Percentiles rank a stretch among this genome's conserved stretches.
Evolutionary conservation across 2,113 vertebrate species (phyloP).

Genomic region (Tangachromis dhanisi): DNA sequence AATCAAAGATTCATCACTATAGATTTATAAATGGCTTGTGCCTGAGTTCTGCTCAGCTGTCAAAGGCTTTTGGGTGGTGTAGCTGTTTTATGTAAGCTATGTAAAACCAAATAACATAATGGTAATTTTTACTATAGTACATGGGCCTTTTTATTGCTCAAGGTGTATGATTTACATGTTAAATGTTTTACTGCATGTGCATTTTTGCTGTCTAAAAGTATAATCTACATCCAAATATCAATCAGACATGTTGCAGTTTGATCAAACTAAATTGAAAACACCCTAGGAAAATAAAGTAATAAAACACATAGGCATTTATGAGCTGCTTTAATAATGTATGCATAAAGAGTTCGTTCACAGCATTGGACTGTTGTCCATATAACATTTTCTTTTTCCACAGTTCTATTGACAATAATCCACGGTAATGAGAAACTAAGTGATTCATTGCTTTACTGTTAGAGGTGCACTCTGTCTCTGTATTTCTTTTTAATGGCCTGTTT

Average conservation of each 20-base stretch:
- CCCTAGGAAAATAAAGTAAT: not conserved
- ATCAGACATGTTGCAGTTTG: slow-evolving; percentile 13
- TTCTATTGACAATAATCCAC: not conserved
- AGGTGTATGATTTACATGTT: slow-evolving; percentile 6
- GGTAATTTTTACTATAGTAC: not conserved
- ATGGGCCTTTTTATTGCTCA: slow-evolving; percentile 17
- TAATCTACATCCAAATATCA: slow-evolving; percentile 14
- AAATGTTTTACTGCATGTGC: not conserved
- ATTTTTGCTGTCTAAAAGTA: not conserved
- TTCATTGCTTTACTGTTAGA: slow-evolving; percentile 1
- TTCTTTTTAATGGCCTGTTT: slow-evolving; percentile 25
- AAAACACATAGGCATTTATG: slow-evolving; percentile 23
- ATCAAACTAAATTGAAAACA: slow-evolving; percentile 30
- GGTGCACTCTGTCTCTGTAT: not conserved
- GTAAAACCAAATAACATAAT: not conserved
- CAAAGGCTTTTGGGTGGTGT: not conserved
- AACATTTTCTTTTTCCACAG: not conserved
- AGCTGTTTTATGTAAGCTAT: not conserved
- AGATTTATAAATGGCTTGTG: not conserved
- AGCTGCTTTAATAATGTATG: slow-evolving; percentile 7
- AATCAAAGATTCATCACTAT: not conserved
- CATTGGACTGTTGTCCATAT: not conserved
- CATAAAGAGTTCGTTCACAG: slow-evolving; percentile 10
- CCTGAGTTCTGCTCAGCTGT: not conserved
- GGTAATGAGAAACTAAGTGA: not conserved